A percentile compares a stretch with the other conserved stretches of the same genome.
Evolutionary conservation across 1,140 invertebrate species (phyloP).

Genomic region (Drosophila persimilis): DNA sequence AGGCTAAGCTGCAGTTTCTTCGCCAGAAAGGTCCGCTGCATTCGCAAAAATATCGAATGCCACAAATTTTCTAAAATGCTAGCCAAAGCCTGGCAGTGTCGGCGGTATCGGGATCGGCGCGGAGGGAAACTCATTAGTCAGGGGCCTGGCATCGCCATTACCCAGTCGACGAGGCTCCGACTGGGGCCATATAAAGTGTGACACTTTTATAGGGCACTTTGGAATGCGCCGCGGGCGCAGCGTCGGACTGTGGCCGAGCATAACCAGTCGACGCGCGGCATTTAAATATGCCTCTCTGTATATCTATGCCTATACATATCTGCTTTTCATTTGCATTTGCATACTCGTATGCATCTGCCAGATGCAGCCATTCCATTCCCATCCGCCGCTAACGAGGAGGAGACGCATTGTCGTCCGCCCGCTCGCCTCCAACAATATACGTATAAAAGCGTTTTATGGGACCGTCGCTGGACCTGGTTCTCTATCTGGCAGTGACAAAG

Average conservation of each 20-base stretch:
- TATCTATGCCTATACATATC: constrained; percentile 4
- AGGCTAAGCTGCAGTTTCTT: constrained; percentile 50
- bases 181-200: constrained; percentile 66
- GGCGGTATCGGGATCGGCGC: not conserved
- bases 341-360: constrained; percentile 50
- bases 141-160: constrained; percentile 21
- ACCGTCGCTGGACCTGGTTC: not conserved
- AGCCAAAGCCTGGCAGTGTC: constrained; percentile 11
- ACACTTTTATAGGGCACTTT: constrained; percentile 77
- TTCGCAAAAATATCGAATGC: constrained; percentile 8
- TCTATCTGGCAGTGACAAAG: not conserved
- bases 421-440: constrained; percentile 33
- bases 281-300: constrained; percentile 45
- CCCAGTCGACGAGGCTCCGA: constrained; percentile 17
- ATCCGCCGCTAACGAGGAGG: constrained; percentile 23
- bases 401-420: constrained; percentile 33
- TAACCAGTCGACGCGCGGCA: constrained; percentile 43
- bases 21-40: constrained; percentile 33
- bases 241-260: constrained; percentile 45
- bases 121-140: constrained; percentile 42
- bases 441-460: constrained; percentile 57
- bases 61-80: constrained; percentile 9
- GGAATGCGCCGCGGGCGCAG: constrained; percentile 60
- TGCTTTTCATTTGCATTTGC: constrained; percentile 44
- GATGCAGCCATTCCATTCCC: constrained; percentile 30